Percentiles rank a stretch among this genome's conserved stretches.
These are phyloP conservation scores for Oasisia sp. DNA, from an alignment of 2,888 invertebrate species.

Conservation along the genomic window DNA sequence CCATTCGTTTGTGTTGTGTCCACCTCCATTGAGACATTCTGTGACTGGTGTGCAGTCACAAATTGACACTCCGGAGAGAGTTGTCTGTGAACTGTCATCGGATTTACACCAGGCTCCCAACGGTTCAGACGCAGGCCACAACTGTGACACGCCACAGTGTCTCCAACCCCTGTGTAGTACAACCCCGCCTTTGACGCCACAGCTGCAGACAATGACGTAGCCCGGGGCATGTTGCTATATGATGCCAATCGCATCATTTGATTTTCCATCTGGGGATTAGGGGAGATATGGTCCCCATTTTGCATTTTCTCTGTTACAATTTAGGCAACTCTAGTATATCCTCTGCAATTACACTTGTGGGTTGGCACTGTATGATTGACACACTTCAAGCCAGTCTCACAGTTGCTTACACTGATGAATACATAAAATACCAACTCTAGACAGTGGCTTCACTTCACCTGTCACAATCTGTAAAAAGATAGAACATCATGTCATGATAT, in stretches of 20 bases:
- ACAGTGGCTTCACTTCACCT: too few species aligned
- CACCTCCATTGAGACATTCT: background rate
- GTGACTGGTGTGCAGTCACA: background rate
- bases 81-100: background rate
- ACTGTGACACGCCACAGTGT: background rate
- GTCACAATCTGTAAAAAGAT: too few species aligned
- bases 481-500: too few species aligned
- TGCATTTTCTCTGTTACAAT: background rate
- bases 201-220: background rate
- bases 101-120: background rate
- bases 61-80: background rate
- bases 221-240: background rate
- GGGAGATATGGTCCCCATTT: background rate
- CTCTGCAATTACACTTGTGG: background rate
- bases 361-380: too few species aligned
- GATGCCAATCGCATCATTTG: background rate
- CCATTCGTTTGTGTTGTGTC: background rate
- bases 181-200: background rate
- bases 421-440: too few species aligned
- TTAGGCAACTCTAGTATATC: background rate
- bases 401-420: too few species aligned
- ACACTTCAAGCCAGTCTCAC: too few species aligned
- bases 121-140: background rate
- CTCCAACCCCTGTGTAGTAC: background rate
- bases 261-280: constrained; percentile 4